Percentiles rank a stretch among this genome's conserved stretches.
phyloP scores from a whole-genome alignment of 2,113 vertebrate genomes.

The Poecile atricapillus region DNA sequence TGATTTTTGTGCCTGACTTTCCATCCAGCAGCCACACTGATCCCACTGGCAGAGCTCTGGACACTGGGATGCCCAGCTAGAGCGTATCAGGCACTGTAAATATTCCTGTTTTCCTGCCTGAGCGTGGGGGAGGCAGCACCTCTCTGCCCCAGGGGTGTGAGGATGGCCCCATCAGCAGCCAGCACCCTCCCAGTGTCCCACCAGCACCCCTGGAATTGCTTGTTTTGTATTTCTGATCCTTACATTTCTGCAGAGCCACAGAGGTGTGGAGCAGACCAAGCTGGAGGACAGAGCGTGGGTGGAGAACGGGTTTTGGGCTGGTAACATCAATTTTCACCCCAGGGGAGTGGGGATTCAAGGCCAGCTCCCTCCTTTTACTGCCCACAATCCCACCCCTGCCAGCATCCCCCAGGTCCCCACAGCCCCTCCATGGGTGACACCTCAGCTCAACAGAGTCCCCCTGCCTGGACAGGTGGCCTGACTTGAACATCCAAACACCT shows the following conservation, averaged over 20 bases:
- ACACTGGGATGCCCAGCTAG: neutral
- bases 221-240: neutral
- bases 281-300: neutral
- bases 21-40: neutral
- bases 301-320: neutral
- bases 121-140: neutral
- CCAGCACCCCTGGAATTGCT: neutral
- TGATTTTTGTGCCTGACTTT: neutral
- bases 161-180: accelerated
- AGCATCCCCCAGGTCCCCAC: neutral
- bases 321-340: neutral
- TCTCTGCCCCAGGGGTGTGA: neutral
- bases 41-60: neutral
- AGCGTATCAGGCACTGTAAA: neutral
- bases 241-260: neutral
- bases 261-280: neutral
- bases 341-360: neutral
- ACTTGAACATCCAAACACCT: neutral
- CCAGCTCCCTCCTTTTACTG: neutral
- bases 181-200: neutral
- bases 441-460: neutral
- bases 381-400: neutral
- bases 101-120: neutral
- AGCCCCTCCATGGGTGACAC: neutral
- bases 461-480: neutral